Base-by-base conservation (phyloP, 2,797 vertebrate genomes). In the Microctenopoma steveboyesi region DNA sequence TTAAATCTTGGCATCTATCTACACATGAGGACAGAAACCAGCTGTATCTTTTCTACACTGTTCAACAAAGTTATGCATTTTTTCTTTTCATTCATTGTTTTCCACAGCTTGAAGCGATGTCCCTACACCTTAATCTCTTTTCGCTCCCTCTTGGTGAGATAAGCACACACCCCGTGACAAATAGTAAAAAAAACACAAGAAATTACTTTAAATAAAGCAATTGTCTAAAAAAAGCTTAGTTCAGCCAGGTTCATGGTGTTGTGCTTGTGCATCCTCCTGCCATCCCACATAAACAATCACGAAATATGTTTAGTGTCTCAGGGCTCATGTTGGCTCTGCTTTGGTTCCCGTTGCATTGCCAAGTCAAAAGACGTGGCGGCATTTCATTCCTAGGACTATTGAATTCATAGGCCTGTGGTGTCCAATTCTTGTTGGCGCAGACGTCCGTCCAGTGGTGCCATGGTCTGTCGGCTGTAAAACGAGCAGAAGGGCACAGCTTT, bases 381-480 rank as follows among this genome's bases (percentile, higher is more conserved):
- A 22, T 64, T 78, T 79, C 65, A 82, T 77, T 76, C 57, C 53
- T 35, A 15, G 15, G 27, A 27, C 73, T 45, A 35, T 35, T 1
- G 33, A 65, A 81, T 78, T 76, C 55, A 50, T 35, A 15, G 15
- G 27, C 22, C 73, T 45, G 52, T 16, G 5, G 39, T 46, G 66
- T 71, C 64, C 61, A 75, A 30, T 82, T 73, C 14, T 39, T 43
- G 43, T 56, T 79, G 80, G 73, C 69, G 46, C 72, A 28, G 46
- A 62, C 49, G 39, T 69, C 39, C 33, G 4, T 47, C 53, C 64
- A 22, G 48, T 16, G 47, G 60, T 65, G 81, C 78, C 84, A 72
- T 35, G 72, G 79, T 86, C 72, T 53, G 70, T 81, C 72, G 69
- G 75, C 83, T 48, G 62, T 88, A 86, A 88, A 91, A 88, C 84